phyloP scores from a whole-genome alignment of 2,797 vertebrate genomes.

The Nyctalus aviator region DNA sequence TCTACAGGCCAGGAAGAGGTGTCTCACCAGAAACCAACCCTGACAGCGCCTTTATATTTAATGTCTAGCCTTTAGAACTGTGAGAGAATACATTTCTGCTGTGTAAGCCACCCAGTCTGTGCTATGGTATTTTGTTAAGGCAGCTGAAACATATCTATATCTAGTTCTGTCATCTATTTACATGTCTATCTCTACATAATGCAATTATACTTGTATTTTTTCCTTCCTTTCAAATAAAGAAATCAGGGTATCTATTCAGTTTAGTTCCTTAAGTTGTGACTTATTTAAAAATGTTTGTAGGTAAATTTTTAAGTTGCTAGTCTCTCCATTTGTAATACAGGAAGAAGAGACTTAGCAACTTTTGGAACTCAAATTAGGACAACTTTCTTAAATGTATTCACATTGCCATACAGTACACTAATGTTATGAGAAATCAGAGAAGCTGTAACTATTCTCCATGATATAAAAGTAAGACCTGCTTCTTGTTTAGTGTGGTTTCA shows the following conservation, averaged over 20 bases:
- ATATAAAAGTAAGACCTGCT: neutral
- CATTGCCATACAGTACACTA: neutral
- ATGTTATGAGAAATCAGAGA: conserved; percentile 10
- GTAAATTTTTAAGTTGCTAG: neutral
- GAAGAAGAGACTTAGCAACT: neutral
- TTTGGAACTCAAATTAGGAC: neutral
- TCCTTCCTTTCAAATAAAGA: neutral
- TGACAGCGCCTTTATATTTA: neutral
- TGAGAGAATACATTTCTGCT: neutral
- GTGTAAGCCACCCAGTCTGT: neutral
- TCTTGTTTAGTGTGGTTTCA: neutral
- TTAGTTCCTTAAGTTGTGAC: neutral
- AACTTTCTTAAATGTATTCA: neutral
- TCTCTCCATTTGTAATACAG: conserved; percentile 2
- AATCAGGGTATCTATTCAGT: neutral
- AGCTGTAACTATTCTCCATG: neutral
- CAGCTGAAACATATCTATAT: neutral
- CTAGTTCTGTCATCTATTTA: neutral
- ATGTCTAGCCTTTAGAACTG: neutral
- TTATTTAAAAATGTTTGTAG: neutral
- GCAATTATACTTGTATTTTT: neutral
- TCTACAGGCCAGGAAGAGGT: neutral
- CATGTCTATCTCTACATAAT: neutral
- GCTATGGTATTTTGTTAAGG: neutral
- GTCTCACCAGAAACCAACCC: neutral